Evolutionary conservation across 2,113 vertebrate genomes (phyloP).

Genomic region (Beaufortia kweichowensis): DNA sequence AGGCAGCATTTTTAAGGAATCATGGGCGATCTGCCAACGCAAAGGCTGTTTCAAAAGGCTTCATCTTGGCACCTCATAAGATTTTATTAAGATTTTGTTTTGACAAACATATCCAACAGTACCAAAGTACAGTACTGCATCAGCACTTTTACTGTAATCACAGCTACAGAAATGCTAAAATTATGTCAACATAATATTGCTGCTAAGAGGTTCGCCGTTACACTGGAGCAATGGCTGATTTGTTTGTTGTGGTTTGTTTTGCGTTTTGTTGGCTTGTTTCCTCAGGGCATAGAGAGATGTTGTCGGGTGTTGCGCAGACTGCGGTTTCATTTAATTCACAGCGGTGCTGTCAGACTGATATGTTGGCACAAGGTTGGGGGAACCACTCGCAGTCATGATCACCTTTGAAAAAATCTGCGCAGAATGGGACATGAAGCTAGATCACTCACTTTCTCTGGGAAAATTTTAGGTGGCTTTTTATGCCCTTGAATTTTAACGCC

Average conservation of each 20-base stretch:
- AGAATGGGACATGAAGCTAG: not conserved
- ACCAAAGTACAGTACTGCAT: too few relatives aligned
- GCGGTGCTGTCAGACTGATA: conserved; percentile 22
- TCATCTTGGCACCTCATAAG: too few relatives aligned
- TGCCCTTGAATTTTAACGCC: too few relatives aligned
- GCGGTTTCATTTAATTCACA: not conserved
- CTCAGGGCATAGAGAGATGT: conserved; percentile 15
- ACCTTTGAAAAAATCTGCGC: not conserved
- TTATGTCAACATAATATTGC: not conserved
- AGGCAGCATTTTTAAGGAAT: too few relatives aligned
- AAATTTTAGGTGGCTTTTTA: too few relatives aligned
- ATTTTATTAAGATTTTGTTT: too few relatives aligned
- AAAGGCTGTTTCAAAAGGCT: too few relatives aligned
- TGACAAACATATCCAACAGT: too few relatives aligned
- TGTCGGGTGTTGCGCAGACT: conserved; percentile 10
- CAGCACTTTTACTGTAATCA: not conserved
- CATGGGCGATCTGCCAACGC: too few relatives aligned
- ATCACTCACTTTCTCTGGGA: not conserved
- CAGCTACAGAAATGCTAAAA: not conserved
- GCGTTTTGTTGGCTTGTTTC: conserved; percentile 19
- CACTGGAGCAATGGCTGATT: not conserved
- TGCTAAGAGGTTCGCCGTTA: not conserved
- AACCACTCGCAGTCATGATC: not conserved
- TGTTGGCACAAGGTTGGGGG: not conserved
- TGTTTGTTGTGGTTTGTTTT: conserved; percentile 12